Base-by-base conservation (phyloP, 2,797 vertebrate species). In the Sciaenops ocellatus region DNA sequence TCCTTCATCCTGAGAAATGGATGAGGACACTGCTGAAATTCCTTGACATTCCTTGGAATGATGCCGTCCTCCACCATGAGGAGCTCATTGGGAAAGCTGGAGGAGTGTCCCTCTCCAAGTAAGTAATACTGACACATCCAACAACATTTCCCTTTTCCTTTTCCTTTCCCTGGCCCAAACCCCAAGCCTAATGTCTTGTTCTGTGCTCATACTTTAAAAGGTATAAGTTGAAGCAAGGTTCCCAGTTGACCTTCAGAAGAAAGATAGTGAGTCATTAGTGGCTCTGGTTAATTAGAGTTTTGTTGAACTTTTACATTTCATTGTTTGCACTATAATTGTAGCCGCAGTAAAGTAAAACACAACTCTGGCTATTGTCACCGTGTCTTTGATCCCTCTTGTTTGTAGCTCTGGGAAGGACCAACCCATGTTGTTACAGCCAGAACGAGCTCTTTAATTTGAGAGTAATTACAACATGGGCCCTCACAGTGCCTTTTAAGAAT, bases 11-110 rank as follows among this genome's bases (percentile, higher is more conserved):
- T 0, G 98, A 99, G 84, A 96, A 96, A 61, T 99, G 98, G 98
- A 98, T 99, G 97, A 95, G 95, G 88, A 98, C 96, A 0, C 95
- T 99, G 38, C 91, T 99, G 54, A 97, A 97, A 82, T 99, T 99
- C 89, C 97, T 99, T 8, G 94, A 88, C 54, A 94, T 99, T 91
- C 97, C 98, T 0, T 99, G 98, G 98, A 96, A 98, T 82, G 95
- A 97, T 41, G 97, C 97, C 0, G 98, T 99, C 54, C 94, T 99
- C 85, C 98, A 97, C 86, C 98, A 99, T 0, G 98, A 99, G 87
- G 97, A 99, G 77, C 97, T 99, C 94, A 99, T 99, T 57, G 98
- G 98, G 50, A 99, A 99, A 94, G 97, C 94, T 9, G 98, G 98
- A 41, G 98, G 98, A 46, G 98, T 99, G 51, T 99, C 98, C 3